Evolutionary conservation across 2,113 vertebrate species (phyloP).

Genomic region (Nothocercus julius): DNA sequence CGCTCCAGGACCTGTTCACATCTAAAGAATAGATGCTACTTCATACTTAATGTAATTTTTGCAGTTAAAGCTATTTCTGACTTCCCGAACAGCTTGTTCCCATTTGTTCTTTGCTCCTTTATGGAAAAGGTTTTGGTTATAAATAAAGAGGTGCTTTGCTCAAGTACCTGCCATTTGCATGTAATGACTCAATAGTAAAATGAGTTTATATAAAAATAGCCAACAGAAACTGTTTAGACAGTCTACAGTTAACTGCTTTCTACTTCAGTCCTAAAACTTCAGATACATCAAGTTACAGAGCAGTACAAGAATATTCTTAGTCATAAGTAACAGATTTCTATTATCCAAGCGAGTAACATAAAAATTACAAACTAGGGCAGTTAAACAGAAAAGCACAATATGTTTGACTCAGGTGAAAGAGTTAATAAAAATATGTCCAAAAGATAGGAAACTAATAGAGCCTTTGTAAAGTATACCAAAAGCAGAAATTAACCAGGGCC

Average conservation of each 20-base stretch:
- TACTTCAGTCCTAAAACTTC: not conserved
- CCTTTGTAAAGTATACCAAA: not conserved
- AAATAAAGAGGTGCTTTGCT: not conserved
- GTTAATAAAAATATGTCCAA: not conserved
- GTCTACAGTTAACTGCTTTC: not conserved
- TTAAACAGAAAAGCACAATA: not conserved
- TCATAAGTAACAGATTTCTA: not conserved
- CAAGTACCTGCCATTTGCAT: not conserved
- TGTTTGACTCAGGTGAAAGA: not conserved
- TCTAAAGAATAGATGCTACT: not conserved
- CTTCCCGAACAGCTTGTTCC: not conserved
- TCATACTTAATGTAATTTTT: not conserved
- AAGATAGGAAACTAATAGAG: not conserved
- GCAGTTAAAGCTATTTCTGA: not conserved
- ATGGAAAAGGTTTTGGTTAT: conserved; percentile 3
- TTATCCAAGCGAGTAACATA: not conserved
- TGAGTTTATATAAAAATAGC: not conserved
- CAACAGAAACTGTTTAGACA: not conserved
- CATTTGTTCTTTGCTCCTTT: not conserved
- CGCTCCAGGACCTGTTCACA: not conserved
- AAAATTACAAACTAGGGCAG: not conserved
- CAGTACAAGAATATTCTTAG: not conserved
- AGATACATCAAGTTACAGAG: not conserved
- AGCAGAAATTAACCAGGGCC: not conserved
- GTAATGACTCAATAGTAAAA: not conserved